These are phyloP conservation scores for Lasioglossum albipes DNA, from an alignment of 1,140 invertebrate genomes.

Conservation along the genomic window DNA sequence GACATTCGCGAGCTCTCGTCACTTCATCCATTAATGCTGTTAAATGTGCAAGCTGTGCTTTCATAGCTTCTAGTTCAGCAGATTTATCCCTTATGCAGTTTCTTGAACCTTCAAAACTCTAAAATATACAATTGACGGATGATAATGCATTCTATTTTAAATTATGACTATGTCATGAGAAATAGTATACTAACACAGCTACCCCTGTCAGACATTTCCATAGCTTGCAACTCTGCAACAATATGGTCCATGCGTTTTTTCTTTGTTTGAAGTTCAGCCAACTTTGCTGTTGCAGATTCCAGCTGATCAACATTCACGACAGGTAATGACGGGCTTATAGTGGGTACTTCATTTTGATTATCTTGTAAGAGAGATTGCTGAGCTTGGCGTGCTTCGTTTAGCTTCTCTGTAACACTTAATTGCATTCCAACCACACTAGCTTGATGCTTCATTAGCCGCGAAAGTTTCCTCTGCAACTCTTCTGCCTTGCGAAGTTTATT, in stretches of 20 bases:
- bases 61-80: slow-evolving; percentile 74
- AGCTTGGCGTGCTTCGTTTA: slow-evolving; percentile 74
- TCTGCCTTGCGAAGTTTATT: slow-evolving; percentile 71
- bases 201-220: slow-evolving; percentile 66
- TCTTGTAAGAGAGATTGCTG: slow-evolving; percentile 69
- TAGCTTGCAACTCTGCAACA: slow-evolving; percentile 74
- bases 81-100: slow-evolving; percentile 69
- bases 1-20: slow-evolving; percentile 60
- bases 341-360: slow-evolving; percentile 52
- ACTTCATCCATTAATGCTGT: slow-evolving; percentile 74
- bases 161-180: neutral
- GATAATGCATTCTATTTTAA: neutral
- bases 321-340: slow-evolving; percentile 39
- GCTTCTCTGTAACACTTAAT: slow-evolving; percentile 69
- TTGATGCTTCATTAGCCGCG: slow-evolving; percentile 75
- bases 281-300: slow-evolving; percentile 73
- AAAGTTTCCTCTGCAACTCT: slow-evolving; percentile 74
- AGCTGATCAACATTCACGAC: slow-evolving; percentile 66
- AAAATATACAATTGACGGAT: neutral
- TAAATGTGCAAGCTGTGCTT: slow-evolving; percentile 74
- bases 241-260: slow-evolving; percentile 78
- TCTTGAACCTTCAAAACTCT: slow-evolving; percentile 69
- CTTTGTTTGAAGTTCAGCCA: slow-evolving; percentile 74
- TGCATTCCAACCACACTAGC: slow-evolving; percentile 74
- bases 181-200: slow-evolving; percentile 67